A percentile compares a stretch with the other conserved stretches of the same genome.
phyloP scores from a whole-genome alignment of 2,888 invertebrate species.

The Margaritifera margaritifera region DNA sequence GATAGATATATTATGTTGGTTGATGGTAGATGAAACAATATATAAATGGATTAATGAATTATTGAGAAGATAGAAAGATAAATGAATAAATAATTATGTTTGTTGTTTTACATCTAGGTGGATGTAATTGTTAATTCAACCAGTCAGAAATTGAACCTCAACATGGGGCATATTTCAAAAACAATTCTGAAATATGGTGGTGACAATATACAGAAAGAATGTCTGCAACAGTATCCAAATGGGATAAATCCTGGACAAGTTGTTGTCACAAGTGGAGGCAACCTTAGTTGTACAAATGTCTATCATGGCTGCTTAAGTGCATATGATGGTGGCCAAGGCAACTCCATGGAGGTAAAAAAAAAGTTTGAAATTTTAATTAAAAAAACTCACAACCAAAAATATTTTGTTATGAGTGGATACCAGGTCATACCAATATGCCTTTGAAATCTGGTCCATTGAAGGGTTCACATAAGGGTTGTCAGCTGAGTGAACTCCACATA shows the following conservation, averaged over 20 bases:
- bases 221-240: slow-evolving; percentile 17
- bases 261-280: slow-evolving; percentile 32
- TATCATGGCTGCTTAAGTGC: slow-evolving; percentile 26
- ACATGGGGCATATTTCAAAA: slow-evolving; percentile 15
- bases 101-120: slow-evolving; percentile 17
- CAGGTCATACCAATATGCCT: too few species aligned
- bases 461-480: too few species aligned
- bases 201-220: slow-evolving; percentile 11
- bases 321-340: slow-evolving; percentile 27
- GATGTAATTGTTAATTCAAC: slow-evolving; percentile 36
- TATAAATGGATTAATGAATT: too few species aligned
- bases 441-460: too few species aligned
- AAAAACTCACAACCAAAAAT: too few species aligned
- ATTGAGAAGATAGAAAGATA: neutral
- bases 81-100: neutral
- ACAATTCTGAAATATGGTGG: slow-evolving; percentile 24
- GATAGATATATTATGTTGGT: too few species aligned
- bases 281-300: slow-evolving; percentile 19
- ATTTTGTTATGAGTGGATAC: too few species aligned
- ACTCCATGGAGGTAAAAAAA: slow-evolving; percentile 17
- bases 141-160: slow-evolving; percentile 17
- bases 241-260: slow-evolving; percentile 27
- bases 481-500: too few species aligned
- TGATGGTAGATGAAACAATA: too few species aligned
- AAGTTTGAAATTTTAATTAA: neutral